These are phyloP conservation scores for Lottia scabra DNA, from an alignment of 2,888 invertebrate genomes.

Conservation along the genomic window DNA sequence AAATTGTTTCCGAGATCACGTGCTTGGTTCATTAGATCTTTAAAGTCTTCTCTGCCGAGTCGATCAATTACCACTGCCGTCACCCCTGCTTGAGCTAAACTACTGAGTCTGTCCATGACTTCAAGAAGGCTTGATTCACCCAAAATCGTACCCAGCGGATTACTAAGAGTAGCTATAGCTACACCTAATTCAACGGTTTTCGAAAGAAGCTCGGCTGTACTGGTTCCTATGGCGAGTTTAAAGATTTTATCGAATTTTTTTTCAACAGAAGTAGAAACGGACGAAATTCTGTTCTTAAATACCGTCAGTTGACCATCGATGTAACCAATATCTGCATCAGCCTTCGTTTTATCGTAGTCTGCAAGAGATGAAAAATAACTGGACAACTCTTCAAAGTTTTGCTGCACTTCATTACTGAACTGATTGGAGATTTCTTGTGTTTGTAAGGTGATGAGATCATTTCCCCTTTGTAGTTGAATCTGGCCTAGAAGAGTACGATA, in stretches of 20 bases:
- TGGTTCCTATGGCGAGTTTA: neutral
- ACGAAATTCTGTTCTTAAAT: neutral
- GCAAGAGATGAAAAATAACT: neutral
- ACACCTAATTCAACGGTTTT: neutral
- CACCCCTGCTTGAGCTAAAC: neutral
- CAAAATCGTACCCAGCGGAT: neutral
- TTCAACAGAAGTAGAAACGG: neutral
- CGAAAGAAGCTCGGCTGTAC: neutral
- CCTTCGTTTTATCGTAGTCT: neutral
- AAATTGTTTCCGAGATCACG: no score
- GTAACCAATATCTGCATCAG: neutral
- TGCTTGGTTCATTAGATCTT: no score
- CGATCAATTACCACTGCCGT: neutral
- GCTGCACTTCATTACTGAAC: neutral
- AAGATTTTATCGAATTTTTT: neutral
- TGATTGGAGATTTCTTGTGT: neutral
- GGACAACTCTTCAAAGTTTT: neutral
- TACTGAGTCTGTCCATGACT: neutral
- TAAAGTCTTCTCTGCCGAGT: no score
- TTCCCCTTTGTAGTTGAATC: neutral
- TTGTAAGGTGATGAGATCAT: neutral
- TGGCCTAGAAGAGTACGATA: neutral
- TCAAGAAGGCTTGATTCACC: neutral
- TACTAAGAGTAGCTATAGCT: neutral
- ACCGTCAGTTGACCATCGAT: neutral